Base-by-base conservation (phyloP, 2,797 vertebrate species). In the Crypturellus tataupa region DNA sequence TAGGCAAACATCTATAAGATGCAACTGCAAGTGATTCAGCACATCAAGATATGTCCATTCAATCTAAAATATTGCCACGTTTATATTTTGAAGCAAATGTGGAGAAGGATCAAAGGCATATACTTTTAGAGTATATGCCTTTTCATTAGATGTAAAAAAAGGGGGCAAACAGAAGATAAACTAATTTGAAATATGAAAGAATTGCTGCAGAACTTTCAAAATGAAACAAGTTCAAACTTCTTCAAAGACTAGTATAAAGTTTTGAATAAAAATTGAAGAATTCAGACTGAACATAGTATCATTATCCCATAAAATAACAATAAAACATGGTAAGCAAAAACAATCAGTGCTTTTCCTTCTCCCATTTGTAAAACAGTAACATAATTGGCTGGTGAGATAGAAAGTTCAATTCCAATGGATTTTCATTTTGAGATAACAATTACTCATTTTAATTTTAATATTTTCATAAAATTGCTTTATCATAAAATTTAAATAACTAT, bases 1-100 rank as follows among this genome's bases (percentile, higher is more conserved):
- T 1, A 49, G 24, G n/a, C 18, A 69, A 65, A 65, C 0, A 1
- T 23, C 3, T 29, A 24, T 12, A 37, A 46, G 59, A 33, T 25
- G 3, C 20, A 60, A 68, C 37, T 85, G 14, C 16, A 62, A 69
- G 8, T n/a, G 4, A 12, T 42, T 46, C 16, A 56, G 20, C 19
- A 15, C 15, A n/a, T 8, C 2, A 3, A 21, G 16, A 39, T 7
- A 4, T 19, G 31, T 67, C 3, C 20, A 2, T 4, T 44, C 20
- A 13, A 72, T 8, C 9, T 21, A 53, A 76, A 47, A 13, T 23
- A 13, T 17, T 42, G 29, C 18, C n/a, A 84, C 5, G 19, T 71
- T 56, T 46, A 29, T 55, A 12, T 53, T 44, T 53, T 62, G 25
- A 25, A 47, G 19, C 19, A 95, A 72, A 82, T 35, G 11, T 3